phyloP scores from a whole-genome alignment of 2,797 vertebrate genomes.

The Propithecus perrieri region DNA sequence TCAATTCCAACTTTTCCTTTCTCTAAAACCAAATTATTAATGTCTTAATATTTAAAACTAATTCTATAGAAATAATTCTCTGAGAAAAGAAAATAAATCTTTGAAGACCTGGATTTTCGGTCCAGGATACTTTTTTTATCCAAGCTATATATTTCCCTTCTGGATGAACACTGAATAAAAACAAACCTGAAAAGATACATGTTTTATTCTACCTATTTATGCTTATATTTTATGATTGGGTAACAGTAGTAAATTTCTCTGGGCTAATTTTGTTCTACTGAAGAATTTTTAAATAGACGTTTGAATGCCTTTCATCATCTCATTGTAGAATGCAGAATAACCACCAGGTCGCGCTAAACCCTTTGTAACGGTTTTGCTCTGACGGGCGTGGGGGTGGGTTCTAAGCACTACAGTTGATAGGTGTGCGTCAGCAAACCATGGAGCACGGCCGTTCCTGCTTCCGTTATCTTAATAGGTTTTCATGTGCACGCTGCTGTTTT shows the following conservation, averaged over 20 bases:
- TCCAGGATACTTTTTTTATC: background rate
- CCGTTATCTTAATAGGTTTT: background rate
- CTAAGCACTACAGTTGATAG: rapidly evolving
- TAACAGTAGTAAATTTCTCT: background rate
- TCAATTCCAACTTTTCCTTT: background rate
- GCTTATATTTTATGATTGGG: background rate
- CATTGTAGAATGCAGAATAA: slow-evolving; percentile 1
- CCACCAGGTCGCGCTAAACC: slow-evolving; percentile 83
- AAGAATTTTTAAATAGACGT: background rate
- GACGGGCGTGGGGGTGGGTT: background rate
- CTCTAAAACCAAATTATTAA: background rate
- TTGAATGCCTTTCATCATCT: background rate
- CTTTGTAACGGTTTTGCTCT: slow-evolving; percentile 43
- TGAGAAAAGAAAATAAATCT: background rate
- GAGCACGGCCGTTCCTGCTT: rapidly evolving
- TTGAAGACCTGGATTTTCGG: background rate
- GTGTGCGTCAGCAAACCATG: rapidly evolving
- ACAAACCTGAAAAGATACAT: background rate
- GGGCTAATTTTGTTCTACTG: background rate
- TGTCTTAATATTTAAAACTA: background rate
- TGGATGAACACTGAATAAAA: background rate
- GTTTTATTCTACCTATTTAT: background rate
- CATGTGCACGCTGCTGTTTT: background rate
- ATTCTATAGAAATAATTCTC: background rate
- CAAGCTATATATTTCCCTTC: background rate